A percentile compares a stretch with the other conserved stretches of the same genome.
Conservation (phyloP, 2,113 vertebrate species). For the Phylloscopus trochilus region DNA sequence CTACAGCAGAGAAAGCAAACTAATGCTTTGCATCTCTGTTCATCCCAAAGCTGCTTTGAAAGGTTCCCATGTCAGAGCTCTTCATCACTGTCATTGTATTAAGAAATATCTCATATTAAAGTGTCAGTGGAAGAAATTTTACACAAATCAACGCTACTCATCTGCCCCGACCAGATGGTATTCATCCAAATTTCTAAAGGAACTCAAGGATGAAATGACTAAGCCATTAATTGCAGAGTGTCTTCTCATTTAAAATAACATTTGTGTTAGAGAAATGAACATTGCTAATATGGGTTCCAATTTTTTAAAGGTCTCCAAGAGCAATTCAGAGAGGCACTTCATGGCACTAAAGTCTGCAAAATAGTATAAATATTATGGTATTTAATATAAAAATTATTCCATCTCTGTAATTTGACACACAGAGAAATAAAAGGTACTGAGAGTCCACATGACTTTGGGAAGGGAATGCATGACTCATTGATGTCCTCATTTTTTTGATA, state of each 20-base stretch:
- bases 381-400: neutral
- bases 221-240: neutral
- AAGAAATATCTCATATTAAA: neutral
- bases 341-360: neutral
- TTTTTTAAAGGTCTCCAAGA: conserved; percentile 2
- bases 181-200: conserved; percentile 22
- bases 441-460: neutral
- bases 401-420: neutral
- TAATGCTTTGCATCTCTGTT: neutral
- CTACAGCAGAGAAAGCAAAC: neutral
- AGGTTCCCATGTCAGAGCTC: neutral
- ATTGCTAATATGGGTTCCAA: neutral
- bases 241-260: conserved; percentile 39
- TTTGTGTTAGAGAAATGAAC: conserved; percentile 10
- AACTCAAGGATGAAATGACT: conserved; percentile 38
- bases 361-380: neutral
- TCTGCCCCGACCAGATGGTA: conserved; percentile 7
- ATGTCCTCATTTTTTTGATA: neutral
- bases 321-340: neutral
- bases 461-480: neutral
- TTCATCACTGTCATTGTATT: neutral
- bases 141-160: neutral
- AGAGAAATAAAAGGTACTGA: neutral
- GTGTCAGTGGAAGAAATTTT: neutral
- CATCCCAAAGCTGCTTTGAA: neutral